Evolutionary conservation across 2,113 vertebrate species (phyloP), one percentile per base, ranked within the genome.

Genomic region (Psittacus erithacus): DNA sequence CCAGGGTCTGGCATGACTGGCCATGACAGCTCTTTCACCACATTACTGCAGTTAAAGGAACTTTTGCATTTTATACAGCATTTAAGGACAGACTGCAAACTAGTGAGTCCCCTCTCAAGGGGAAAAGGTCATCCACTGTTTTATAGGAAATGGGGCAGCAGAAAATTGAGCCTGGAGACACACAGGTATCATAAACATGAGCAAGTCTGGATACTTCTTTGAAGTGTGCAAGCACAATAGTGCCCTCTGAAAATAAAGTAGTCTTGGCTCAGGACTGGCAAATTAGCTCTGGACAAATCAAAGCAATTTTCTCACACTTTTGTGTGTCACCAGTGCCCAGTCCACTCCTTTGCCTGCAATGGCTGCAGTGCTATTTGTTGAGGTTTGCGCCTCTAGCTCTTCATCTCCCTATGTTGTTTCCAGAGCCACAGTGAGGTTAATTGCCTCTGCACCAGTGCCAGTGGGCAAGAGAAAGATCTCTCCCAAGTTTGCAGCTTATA

Each of bases 401-500:
- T 83, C 70, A 82, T 80, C 62, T 76, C 65, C 64, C 25, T 28
- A 3, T 3, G 2, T 6, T 88, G 44, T 78, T 79, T 69, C 57
- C 74, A 89, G 62, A 92, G 86, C 23, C 73, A 70, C 86, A 88
- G 68, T 24, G 82, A 94, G 79, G 85, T 90, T 86, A 92, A 93
- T 24, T 92, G 90, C 47, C 63, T 82, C 33, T 73, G 79, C 59
- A 68, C 68, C 35, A 71, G 60, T 24, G 76, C 79, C 87, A 67
- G 53, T 22, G 43, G 73, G 68, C 68, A 83, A 78, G 53, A 88
- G 59, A 57, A 88, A 75, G 67, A 82, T 29, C 63, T 74, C 75
- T 93, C 57, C 52, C 0, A 2, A 35, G 52, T 92, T 39, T 25
- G 74, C 76, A 76, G 67, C 60, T 81, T 17, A 50, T 4, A 8